Evolutionary conservation across 2,113 vertebrate species (phyloP).

Genomic region (Dipodomys spectabilis): DNA sequence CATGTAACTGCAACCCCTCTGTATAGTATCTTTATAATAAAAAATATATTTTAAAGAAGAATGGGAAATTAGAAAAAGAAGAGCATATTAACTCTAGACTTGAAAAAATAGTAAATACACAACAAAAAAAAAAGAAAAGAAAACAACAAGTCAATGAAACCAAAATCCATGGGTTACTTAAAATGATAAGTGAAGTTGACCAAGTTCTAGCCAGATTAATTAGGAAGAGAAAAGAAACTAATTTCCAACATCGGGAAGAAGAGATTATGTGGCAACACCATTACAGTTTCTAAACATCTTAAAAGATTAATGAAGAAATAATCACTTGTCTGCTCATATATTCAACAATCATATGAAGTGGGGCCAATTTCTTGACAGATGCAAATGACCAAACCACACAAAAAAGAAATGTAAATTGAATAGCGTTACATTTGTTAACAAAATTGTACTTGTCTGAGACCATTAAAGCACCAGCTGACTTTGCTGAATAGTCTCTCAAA

Average conservation of each 20-base stretch:
- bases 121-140: not conserved
- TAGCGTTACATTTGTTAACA: not conserved
- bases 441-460: not conserved
- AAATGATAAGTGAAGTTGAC: not conserved
- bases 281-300: not conserved
- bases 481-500: not conserved
- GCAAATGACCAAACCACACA: not conserved
- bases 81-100: no score
- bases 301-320: not conserved
- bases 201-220: not conserved
- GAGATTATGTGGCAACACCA: not conserved
- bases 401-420: not conserved
- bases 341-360: not conserved
- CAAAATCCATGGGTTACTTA: not conserved
- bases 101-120: not conserved
- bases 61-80: no score
- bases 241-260: not conserved
- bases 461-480: not conserved
- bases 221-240: not conserved
- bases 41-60: no score
- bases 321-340: not conserved
- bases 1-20: no score
- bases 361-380: not conserved
- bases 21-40: no score
- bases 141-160: not conserved